Evolutionary conservation across 1,140 invertebrate species (phyloP).

Genomic region (Tachypleus tridentatus): DNA sequence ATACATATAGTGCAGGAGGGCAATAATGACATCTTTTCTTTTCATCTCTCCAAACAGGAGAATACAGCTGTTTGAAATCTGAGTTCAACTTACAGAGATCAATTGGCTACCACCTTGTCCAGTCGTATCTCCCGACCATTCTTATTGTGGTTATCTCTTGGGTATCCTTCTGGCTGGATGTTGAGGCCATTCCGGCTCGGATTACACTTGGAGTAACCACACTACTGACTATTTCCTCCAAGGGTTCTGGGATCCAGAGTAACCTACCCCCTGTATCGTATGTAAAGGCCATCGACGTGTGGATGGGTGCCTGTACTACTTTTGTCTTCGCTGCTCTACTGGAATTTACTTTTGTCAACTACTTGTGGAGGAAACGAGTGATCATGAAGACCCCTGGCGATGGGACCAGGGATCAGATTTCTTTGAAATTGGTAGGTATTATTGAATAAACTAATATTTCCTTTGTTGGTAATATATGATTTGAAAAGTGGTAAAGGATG

Average conservation of each 20-base stretch:
- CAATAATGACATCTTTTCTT: too few relatives aligned
- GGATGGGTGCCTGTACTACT: constrained; percentile 40
- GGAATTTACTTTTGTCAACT: constrained; percentile 37
- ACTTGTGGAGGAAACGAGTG: constrained; percentile 24
- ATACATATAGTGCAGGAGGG: too few relatives aligned
- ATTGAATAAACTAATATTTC: too few relatives aligned
- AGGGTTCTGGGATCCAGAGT: constrained; percentile 29
- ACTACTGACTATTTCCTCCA: constrained; percentile 43
- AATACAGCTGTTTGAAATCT: constrained; percentile 48
- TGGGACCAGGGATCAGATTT: too few relatives aligned
- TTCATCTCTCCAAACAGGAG: constrained; percentile 33
- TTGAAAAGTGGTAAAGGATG: too few relatives aligned
- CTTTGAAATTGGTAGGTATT: too few relatives aligned
- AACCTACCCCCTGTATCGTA: constrained; percentile 36
- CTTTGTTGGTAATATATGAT: too few relatives aligned
- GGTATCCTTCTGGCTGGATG: constrained; percentile 54
- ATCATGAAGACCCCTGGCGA: too few relatives aligned
- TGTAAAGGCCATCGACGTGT: constrained; percentile 43
- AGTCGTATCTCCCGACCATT: constrained; percentile 50
- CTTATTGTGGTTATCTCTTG: constrained; percentile 53
- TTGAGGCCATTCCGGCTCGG: constrained; percentile 48
- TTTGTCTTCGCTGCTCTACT: constrained; percentile 38
- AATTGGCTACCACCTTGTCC: constrained; percentile 50
- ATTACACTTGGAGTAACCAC: constrained; percentile 50
- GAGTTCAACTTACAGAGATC: constrained; percentile 44